A percentile compares a stretch with the other conserved stretches of the same genome.
Evolutionary conservation across 1,140 invertebrate species (phyloP).

Genomic region (Pteromalus puparum): DNA sequence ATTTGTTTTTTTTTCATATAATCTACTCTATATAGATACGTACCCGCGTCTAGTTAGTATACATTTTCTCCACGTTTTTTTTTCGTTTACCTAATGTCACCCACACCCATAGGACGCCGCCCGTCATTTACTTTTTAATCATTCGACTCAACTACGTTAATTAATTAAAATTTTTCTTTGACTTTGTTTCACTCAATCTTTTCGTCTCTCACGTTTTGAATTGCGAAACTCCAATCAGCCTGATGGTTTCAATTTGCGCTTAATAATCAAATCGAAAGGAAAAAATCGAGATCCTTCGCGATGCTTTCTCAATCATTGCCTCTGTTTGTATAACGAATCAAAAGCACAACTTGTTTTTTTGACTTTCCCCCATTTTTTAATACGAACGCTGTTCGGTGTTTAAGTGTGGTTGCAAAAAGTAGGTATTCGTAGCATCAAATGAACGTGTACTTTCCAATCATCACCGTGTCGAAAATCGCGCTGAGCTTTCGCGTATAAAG

Average conservation of each 20-base stretch:
- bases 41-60: slow-evolving; percentile 58
- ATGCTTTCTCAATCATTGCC: slow-evolving; percentile 29
- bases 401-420: slow-evolving; percentile 28
- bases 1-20: slow-evolving; percentile 58
- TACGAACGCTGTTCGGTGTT: slow-evolving; percentile 27
- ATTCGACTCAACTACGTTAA: slow-evolving; percentile 42
- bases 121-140: slow-evolving; percentile 40
- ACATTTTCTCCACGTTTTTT: slow-evolving; percentile 52
- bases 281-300: slow-evolving; percentile 19
- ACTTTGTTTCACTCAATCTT: slow-evolving; percentile 41
- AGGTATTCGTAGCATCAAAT: slow-evolving; percentile 23
- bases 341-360: slow-evolving; percentile 19
- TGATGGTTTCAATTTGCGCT: neutral
- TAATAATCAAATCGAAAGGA: slow-evolving; percentile 14
- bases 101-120: slow-evolving; percentile 53
- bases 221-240: slow-evolving; percentile 18
- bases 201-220: slow-evolving; percentile 24
- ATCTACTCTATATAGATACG: slow-evolving; percentile 59
- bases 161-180: slow-evolving; percentile 39
- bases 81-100: slow-evolving; percentile 51
- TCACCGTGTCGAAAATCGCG: neutral
- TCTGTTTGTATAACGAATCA: slow-evolving; percentile 9
- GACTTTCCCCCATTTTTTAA: neutral
- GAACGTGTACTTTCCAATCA: slow-evolving; percentile 9
- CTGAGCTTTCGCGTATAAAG: neutral